Evolutionary conservation across 2,888 invertebrate species (phyloP).

Genomic region (Mantis religiosa): DNA sequence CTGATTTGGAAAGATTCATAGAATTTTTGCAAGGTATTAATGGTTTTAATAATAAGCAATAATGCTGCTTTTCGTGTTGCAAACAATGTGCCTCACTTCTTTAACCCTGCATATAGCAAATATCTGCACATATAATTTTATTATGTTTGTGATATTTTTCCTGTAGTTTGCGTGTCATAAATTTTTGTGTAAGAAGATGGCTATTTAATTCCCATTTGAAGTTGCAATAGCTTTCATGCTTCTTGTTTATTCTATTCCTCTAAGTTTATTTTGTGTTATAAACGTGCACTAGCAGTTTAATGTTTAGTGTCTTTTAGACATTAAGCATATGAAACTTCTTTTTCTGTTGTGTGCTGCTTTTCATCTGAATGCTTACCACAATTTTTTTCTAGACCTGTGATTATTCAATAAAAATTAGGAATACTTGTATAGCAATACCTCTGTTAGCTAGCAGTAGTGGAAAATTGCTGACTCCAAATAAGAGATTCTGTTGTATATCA

Average conservation of each 20-base stretch:
- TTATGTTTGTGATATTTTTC: neutral
- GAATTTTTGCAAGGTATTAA: slow-evolving; percentile 76
- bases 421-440: no score
- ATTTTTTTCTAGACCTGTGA: no score
- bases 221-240: neutral
- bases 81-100: neutral
- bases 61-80: neutral
- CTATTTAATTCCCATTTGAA: neutral
- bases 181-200: neutral
- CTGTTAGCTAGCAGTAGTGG: no score
- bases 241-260: neutral
- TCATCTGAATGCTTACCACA: neutral
- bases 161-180: neutral
- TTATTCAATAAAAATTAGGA: no score
- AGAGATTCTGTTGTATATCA: no score
- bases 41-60: neutral
- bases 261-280: neutral
- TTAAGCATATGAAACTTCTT: neutral
- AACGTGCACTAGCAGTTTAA: neutral
- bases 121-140: neutral
- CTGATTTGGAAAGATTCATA: slow-evolving; percentile 95
- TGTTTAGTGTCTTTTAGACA: neutral
- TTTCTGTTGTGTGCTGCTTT: neutral
- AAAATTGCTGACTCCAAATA: no score
- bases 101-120: neutral